phyloP scores from a whole-genome alignment of 2,888 invertebrate species.

The Mythimna ferrago region DNA sequence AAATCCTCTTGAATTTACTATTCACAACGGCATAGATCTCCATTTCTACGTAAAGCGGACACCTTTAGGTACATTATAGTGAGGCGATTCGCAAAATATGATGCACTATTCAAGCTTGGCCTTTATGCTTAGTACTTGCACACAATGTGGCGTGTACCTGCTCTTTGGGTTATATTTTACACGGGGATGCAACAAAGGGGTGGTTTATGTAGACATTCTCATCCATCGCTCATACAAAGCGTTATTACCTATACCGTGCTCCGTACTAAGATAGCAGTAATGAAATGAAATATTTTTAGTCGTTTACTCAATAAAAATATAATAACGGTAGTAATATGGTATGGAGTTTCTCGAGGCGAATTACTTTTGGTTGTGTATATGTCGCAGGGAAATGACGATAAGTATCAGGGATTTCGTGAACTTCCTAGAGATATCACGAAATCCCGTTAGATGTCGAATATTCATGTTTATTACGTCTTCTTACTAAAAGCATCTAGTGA shows the following conservation, averaged over 20 bases:
- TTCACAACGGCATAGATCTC: slow-evolving; percentile 26
- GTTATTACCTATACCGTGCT: slow-evolving; percentile 7
- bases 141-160: slow-evolving; percentile 53
- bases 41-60: slow-evolving; percentile 26
- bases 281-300: slow-evolving; percentile 11
- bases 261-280: slow-evolving; percentile 2
- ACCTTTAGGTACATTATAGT: slow-evolving; percentile 25
- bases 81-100: slow-evolving; percentile 44
- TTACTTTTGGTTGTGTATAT: background rate
- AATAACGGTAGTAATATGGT: background rate
- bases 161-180: slow-evolving; percentile 47
- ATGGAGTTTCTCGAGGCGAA: too few relatives aligned
- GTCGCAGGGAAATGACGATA: too few relatives aligned
- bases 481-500: too few relatives aligned
- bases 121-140: slow-evolving; percentile 45
- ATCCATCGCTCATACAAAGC: slow-evolving; percentile 42
- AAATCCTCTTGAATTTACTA: slow-evolving; percentile 21
- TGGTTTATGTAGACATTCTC: slow-evolving; percentile 27
- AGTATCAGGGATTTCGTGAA: too few relatives aligned
- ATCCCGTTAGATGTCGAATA: too few relatives aligned
- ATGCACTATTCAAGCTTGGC: slow-evolving; percentile 50
- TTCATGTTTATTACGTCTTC: too few relatives aligned
- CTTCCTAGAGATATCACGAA: too few relatives aligned
- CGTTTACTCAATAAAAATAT: background rate
- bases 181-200: slow-evolving; percentile 44